A percentile compares a stretch with the other conserved stretches of the same genome.
Conservation (phyloP, 2,888 invertebrate genomes). For the Macropis europaea region DNA sequence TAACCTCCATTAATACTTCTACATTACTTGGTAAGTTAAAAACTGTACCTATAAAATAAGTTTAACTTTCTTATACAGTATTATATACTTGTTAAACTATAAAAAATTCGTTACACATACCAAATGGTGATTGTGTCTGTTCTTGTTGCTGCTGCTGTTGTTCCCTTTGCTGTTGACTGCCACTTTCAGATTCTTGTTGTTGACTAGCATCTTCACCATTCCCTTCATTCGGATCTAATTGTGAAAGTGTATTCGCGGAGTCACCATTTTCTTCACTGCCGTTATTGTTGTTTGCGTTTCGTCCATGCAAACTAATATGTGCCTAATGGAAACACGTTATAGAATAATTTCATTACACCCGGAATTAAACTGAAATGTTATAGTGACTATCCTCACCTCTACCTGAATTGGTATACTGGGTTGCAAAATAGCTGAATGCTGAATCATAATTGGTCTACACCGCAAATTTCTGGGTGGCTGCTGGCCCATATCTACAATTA, state of each 20-base stretch:
- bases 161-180: conserved; percentile 48
- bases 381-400: conserved; percentile 76
- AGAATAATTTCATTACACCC: not conserved
- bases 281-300: conserved; percentile 66
- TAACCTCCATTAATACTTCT: conserved; percentile 84
- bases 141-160: conserved; percentile 51
- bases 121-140: conserved; percentile 56
- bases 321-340: conserved; percentile 57
- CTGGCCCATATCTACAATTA: conserved; percentile 87
- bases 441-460: conserved; percentile 87
- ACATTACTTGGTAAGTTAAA: conserved; percentile 80
- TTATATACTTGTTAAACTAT: not conserved
- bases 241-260: conserved; percentile 38
- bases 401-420: conserved; percentile 86
- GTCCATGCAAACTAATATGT: conserved; percentile 71
- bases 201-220: conserved; percentile 51
- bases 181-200: conserved; percentile 51
- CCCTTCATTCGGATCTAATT: conserved; percentile 32
- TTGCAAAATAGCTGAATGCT: conserved; percentile 85
- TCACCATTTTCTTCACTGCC: conserved; percentile 59
- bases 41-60: conserved; percentile 63
- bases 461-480: conserved; percentile 86
- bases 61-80: not conserved
- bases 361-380: not conserved
- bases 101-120: conserved; percentile 32